Conservation (phyloP, 2,888 invertebrate genomes). For the Drosophila subquinaria region DNA sequence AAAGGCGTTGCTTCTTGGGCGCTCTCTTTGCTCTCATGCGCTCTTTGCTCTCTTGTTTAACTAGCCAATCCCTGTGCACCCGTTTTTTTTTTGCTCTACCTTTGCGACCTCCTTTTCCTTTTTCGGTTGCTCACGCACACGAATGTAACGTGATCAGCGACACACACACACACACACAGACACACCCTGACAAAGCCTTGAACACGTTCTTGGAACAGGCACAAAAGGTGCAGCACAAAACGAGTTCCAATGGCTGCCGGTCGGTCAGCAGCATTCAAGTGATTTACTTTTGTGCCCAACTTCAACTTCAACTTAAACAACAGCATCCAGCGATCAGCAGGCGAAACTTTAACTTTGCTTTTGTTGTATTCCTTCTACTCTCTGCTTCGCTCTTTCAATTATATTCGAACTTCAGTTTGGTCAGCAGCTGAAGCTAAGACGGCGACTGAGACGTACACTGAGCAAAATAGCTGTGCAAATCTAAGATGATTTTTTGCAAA, state of each 20-base stretch:
- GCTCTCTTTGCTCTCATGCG: background rate
- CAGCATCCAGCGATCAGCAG: slow-evolving; percentile 63
- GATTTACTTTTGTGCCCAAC: slow-evolving; percentile 43
- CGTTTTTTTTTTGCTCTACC: slow-evolving; percentile 33
- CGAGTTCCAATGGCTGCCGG: slow-evolving; percentile 62
- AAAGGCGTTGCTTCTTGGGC: slow-evolving; percentile 42
- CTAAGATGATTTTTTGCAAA: too few relatives aligned
- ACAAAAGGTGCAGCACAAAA: slow-evolving; percentile 75
- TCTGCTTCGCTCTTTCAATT: background rate
- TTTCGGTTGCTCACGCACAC: slow-evolving; percentile 30
- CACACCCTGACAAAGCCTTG: slow-evolving; percentile 75
- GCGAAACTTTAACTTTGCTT: slow-evolving; percentile 42
- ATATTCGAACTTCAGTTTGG: slow-evolving; percentile 44
- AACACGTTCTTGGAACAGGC: slow-evolving; percentile 72
- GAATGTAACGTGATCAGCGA: background rate
- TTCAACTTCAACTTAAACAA: slow-evolving; percentile 2
- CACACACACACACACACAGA: slow-evolving; percentile 1
- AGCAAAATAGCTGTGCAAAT: background rate
- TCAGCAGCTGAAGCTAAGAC: slow-evolving; percentile 47
- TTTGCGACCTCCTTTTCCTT: slow-evolving; percentile 71
- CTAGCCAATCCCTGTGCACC: slow-evolving; percentile 48
- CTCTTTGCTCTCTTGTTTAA: background rate
- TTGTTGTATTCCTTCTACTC: slow-evolving; percentile 20
- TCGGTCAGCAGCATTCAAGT: slow-evolving; percentile 57
- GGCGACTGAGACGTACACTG: slow-evolving; percentile 10